These are phyloP conservation scores for Brachionus rotundiformis DNA, from an alignment of 1,140 invertebrate species.

Conservation along the genomic window DNA sequence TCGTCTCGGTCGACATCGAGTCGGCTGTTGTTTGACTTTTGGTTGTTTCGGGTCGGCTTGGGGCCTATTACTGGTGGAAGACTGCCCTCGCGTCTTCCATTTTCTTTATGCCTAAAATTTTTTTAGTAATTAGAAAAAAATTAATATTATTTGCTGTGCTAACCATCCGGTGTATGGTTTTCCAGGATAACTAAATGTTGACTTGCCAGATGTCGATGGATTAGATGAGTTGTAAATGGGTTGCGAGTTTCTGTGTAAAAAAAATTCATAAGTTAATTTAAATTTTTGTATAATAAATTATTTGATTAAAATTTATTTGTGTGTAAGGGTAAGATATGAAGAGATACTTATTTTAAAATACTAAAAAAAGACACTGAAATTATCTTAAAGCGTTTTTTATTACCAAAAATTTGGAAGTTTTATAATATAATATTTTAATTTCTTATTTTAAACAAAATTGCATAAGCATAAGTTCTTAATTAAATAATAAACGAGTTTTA, in stretches of 20 bases:
- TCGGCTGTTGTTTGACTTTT: slow-evolving; percentile 24
- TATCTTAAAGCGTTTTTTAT: no score
- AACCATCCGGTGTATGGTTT: slow-evolving; percentile 51
- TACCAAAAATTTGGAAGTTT: no score
- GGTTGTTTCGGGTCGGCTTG: neutral
- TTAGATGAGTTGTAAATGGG: slow-evolving; percentile 46
- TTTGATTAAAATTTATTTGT: no score
- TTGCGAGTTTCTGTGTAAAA: slow-evolving; percentile 42
- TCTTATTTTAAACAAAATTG: no score
- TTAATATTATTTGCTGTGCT: neutral
- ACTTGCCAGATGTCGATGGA: slow-evolving; percentile 47
- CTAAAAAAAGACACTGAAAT: no score
- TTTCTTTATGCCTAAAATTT: slow-evolving; percentile 31
- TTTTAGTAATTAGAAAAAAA: neutral
- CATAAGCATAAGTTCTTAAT: no score
- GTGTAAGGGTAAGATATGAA: no score
- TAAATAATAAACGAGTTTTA: no score
- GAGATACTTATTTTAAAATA: no score
- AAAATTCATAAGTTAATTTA: neutral
- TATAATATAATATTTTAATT: no score
- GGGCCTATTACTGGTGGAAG: slow-evolving; percentile 45
- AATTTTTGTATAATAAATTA: no score
- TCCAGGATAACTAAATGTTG: slow-evolving; percentile 47
- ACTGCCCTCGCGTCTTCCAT: neutral
- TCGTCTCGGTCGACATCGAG: slow-evolving; percentile 31